These are phyloP conservation scores for Paramormyrops hopkinsi DNA, from an alignment of 2,797 vertebrate genomes.

Conservation along the genomic window DNA sequence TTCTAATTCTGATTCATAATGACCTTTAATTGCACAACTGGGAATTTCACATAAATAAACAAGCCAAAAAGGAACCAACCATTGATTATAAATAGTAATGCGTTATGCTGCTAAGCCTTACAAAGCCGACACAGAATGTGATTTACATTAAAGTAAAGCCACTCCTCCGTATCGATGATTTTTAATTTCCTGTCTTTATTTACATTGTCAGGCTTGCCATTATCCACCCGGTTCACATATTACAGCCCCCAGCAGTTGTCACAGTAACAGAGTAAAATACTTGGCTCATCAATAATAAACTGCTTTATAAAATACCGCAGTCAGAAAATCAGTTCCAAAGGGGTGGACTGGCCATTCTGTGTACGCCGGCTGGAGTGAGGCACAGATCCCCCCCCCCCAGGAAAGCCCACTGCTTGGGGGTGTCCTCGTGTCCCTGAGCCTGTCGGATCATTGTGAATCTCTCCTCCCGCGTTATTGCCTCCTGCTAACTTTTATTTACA, in stretches of 20 bases:
- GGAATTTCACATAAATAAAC: slow-evolving; percentile 1
- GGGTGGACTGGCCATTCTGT: not conserved
- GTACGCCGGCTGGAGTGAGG: not conserved
- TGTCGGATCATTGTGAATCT: not conserved
- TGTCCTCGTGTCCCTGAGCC: not conserved
- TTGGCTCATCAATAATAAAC: slow-evolving; percentile 2
- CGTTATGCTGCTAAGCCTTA: not conserved
- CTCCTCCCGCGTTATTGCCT: not conserved
- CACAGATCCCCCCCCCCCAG: not conserved
- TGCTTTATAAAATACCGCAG: not conserved
- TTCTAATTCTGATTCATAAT: slow-evolving; percentile 12
- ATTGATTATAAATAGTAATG: slow-evolving; percentile 4
- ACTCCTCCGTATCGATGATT: not conserved
- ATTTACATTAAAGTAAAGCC: not conserved
- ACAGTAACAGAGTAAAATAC: slow-evolving; percentile 3
- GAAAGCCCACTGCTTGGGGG: not conserved
- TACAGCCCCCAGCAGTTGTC: not conserved
- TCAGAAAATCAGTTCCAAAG: not conserved
- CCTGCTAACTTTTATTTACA: not conserved
- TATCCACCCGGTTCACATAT: not conserved
- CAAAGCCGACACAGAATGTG: not conserved
- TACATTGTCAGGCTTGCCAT: not conserved
- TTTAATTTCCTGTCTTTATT: not conserved
- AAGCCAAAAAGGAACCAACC: not conserved
- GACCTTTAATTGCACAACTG: slow-evolving; percentile 4